phyloP scores from a whole-genome alignment of 1,140 invertebrate genomes.

The Diprion similis region DNA sequence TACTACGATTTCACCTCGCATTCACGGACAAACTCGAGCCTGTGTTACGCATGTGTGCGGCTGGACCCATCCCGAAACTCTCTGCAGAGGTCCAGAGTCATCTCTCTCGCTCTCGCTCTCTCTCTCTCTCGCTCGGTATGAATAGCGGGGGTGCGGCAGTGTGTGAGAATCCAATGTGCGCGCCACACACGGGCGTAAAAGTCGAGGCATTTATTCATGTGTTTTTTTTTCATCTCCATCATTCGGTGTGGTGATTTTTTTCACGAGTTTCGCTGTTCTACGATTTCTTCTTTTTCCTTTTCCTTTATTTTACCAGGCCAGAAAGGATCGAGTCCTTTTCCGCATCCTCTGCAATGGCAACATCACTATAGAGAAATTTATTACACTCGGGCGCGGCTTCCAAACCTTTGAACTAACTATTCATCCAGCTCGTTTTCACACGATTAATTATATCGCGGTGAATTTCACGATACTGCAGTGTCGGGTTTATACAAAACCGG shows the following conservation, averaged over 20 bases:
- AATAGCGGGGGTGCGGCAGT: constrained; percentile 21
- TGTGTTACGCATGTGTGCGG: too few relatives aligned
- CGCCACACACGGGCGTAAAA: too few relatives aligned
- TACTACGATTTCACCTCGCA: too few relatives aligned
- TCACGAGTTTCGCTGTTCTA: neutral
- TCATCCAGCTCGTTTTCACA: neutral
- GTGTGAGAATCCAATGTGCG: too few relatives aligned
- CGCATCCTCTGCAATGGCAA: neutral
- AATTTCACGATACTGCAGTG: neutral
- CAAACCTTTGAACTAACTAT: neutral
- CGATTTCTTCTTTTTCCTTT: neutral
- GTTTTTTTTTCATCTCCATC: too few relatives aligned
- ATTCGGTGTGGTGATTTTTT: too few relatives aligned
- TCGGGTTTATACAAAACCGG: too few relatives aligned
- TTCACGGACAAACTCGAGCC: too few relatives aligned
- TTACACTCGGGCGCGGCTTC: neutral
- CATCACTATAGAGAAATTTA: neutral
- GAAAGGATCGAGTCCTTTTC: neutral
- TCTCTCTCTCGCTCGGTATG: constrained; percentile 14
- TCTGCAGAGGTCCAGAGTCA: constrained; percentile 10
- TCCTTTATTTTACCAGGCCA: neutral
- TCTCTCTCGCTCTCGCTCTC: constrained; percentile 37
- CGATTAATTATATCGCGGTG: neutral
- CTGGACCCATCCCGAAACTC: too few relatives aligned
- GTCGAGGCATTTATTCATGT: too few relatives aligned